Base-by-base conservation (phyloP, 1,140 invertebrate species). In the Elymnias hypermnestra region DNA sequence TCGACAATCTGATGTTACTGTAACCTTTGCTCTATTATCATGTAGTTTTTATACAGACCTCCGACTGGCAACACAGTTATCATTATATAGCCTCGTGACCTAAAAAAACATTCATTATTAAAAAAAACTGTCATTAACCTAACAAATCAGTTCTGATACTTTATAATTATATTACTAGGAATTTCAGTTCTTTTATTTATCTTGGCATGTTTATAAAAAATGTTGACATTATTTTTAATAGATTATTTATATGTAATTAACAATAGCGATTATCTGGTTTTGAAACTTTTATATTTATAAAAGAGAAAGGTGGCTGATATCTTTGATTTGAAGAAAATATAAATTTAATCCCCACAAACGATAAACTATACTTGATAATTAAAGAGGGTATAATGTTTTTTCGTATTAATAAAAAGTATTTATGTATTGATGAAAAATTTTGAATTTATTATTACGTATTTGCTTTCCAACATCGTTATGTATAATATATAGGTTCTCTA, bases 1-100 rank as follows among this genome's bases (percentile, higher is more conserved):
- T 55, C 53, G 61, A 62, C 67, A 77, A 83, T 81, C 75, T 59
- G 55, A 53, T 82, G 72, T 82, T 82, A 78, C 71, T 53, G 59
- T 84, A 82, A 84, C 81, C 81, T 84, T 79, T 84, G 77, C 60
- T 57, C 66, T 75, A 63, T 76, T 72, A 72, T 73, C 64, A 28
- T 55, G 43, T 47, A 57, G 53, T 67, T 82, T 78, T 83, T 78
- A 74, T 76, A 66, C 60, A 56, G 48, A 57, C 41, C 63, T 67
- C 75, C 70, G 74, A 74, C 56, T 72, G 54, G 71, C 63, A 81
- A 81, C 72, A 69, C 49, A 47, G 15, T 33, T 33, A 82, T 84
- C 75, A 72, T 63, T 50, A 23, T 23, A 36, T 64, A 73, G 75
- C 73, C 75, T 74, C 77, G 56, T 84, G 75, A 82, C 81, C 77